A percentile compares a stretch with the other conserved stretches of the same genome.
Evolutionary conservation across 2,113 vertebrate species (phyloP).

Genomic region (Oreocharis arfaki): DNA sequence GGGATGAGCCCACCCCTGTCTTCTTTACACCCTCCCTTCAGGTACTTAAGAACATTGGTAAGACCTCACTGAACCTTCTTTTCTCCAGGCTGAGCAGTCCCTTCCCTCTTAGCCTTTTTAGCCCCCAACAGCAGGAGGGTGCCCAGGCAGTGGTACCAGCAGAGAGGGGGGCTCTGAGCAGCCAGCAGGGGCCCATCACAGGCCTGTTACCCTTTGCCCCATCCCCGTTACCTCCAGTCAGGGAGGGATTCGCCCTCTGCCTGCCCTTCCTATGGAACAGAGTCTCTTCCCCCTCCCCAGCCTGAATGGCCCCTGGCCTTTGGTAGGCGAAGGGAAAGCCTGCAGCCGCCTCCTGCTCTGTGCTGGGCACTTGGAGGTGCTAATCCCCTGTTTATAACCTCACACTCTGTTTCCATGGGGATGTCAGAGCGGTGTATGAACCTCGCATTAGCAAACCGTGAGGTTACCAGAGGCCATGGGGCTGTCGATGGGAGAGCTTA

Average conservation of each 20-base stretch:
- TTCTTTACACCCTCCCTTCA: neutral
- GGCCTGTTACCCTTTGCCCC: neutral
- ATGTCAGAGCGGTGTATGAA: constrained; percentile 58
- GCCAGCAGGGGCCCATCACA: neutral
- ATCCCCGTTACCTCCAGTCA: neutral
- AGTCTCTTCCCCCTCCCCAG: neutral
- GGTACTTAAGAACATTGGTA: neutral
- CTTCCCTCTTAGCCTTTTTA: neutral
- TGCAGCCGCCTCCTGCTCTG: neutral
- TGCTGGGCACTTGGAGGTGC: constrained; percentile 46
- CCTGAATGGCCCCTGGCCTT: neutral
- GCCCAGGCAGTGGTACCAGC: neutral
- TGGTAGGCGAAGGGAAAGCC: neutral
- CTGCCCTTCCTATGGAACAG: neutral
- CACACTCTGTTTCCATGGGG: constrained; percentile 67
- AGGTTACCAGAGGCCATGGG: constrained; percentile 68
- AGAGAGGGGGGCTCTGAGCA: neutral
- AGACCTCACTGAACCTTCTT: neutral
- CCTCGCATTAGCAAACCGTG: constrained; percentile 33
- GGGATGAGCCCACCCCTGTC: neutral
- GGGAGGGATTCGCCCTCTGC: accelerated
- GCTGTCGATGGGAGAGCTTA: constrained; percentile 43
- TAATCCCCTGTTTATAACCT: constrained; percentile 71
- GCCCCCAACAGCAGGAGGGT: neutral
- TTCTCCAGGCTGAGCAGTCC: neutral